Base-by-base conservation (phyloP, 2,888 invertebrate genomes). In the Gryllus longicercus region DNA sequence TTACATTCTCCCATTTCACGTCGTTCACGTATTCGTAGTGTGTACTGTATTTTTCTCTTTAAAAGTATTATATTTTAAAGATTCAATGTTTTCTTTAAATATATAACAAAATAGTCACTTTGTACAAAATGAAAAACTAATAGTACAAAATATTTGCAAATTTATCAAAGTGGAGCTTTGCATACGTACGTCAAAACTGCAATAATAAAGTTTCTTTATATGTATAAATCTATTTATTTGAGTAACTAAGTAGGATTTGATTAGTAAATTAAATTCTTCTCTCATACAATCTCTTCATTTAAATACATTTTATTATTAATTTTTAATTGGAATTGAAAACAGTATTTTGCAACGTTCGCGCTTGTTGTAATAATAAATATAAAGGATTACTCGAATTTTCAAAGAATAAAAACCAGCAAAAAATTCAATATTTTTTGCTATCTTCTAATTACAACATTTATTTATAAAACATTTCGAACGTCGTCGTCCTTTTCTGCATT, bases 101-200 rank as follows among this genome's bases (percentile, higher is more conserved):
- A 49, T 78, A 74, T 78, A 80, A 81, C 78, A 79, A 81, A 81
- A 80, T 81, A 81, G 78, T 81, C 78, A 80, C 74, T 81, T 81
- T 79, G 79, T 81, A 81, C 76, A 80, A 81, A 80, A 78, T 80
- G 78, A 81, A 80, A 81, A 78, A 76, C 78, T 78, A 79, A 81
- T 78, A 63, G 76, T 81, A 81, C 80, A 81, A 81, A 81, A 81
- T 81, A 81, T 78, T 79, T 81, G 81, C 81, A 81, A 81, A 80
- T 81, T 76, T 81, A 81, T 81, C 80, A 81, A 81, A 81, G 51
- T 74, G 81, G 75, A 77, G 76, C 76, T 74, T 79, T 80, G 77
- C 77, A 74, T 81, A 50, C 51, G 76, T 78, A 81, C 76, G 74
- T 79, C 63, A 81, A 81, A 81, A 79, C 51, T 81, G 81, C 80